A percentile compares a stretch with the other conserved stretches of the same genome.
Evolutionary conservation across 2,797 vertebrate genomes (phyloP).

Genomic region (Rousettus madagascariensis): DNA sequence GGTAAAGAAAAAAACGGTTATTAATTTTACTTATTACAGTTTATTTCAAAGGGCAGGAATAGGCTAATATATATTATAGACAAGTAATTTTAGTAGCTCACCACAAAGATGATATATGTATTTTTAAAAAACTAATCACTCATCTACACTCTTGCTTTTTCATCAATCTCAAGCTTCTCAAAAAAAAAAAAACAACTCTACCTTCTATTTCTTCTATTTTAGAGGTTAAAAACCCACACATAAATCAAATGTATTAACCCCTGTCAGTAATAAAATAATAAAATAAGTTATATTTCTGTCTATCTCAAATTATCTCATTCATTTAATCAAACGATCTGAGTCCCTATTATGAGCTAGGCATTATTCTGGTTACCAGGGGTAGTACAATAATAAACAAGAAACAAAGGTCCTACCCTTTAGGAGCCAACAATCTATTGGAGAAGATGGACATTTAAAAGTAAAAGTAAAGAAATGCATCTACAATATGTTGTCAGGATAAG

Average conservation of each 20-base stretch:
- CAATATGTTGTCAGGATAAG: neutral
- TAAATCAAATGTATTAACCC: neutral
- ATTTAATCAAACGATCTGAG: neutral
- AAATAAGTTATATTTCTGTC: neutral
- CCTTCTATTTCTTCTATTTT: neutral
- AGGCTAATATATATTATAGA: neutral
- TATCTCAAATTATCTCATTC: neutral
- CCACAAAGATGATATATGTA: neutral
- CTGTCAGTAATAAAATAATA: neutral
- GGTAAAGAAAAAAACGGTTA: neutral
- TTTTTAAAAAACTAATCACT: neutral
- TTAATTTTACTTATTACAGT: neutral
- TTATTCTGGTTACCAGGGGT: neutral
- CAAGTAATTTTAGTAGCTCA: neutral
- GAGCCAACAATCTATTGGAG: neutral
- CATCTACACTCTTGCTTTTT: neutral
- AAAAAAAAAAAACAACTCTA: neutral
- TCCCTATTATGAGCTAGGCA: neutral
- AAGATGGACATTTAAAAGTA: neutral
- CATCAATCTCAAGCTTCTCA: constrained; percentile 8
- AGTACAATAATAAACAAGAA: neutral
- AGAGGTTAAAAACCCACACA: neutral
- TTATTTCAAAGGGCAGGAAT: constrained; percentile 11
- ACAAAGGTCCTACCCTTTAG: neutral
- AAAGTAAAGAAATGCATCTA: neutral